Percentiles rank a stretch among this genome's conserved stretches.
phyloP scores from a whole-genome alignment of 2,888 invertebrate genomes.

The Seira ritae region DNA sequence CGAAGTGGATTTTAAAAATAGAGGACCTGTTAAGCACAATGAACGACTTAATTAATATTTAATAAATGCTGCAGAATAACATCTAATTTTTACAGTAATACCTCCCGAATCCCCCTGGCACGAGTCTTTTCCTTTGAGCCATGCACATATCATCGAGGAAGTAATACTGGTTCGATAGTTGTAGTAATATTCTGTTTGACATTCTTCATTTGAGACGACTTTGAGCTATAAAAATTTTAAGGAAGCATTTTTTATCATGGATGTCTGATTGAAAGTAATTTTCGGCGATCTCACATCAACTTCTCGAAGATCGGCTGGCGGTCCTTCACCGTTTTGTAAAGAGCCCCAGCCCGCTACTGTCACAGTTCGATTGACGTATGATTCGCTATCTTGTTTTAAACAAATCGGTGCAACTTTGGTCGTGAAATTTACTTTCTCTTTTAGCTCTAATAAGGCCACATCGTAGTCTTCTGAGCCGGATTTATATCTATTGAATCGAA shows the following conservation, averaged over 20 bases:
- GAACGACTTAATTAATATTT: too few relatives aligned
- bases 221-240: conserved; percentile 50
- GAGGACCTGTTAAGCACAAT: conserved; percentile 45
- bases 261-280: too few relatives aligned
- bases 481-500: conserved; percentile 50
- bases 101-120: conserved; percentile 57
- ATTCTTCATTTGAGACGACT: conserved; percentile 49
- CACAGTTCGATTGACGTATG: conserved; percentile 54
- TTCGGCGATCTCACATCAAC: conserved; percentile 55
- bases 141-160: conserved; percentile 61
- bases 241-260: too few relatives aligned
- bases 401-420: conserved; percentile 63
- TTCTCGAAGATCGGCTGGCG: conserved; percentile 63
- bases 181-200: conserved; percentile 53
- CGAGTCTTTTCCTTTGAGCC: conserved; percentile 60
- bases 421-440: conserved; percentile 54
- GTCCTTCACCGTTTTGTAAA: conserved; percentile 51
- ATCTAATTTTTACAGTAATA: too few relatives aligned
- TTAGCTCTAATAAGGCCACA: conserved; percentile 59
- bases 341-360: conserved; percentile 68
- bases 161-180: conserved; percentile 56
- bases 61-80: background rate
- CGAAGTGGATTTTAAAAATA: conserved; percentile 41
- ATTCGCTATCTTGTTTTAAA: conserved; percentile 52
- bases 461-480: conserved; percentile 59